Evolutionary conservation across 2,113 vertebrate genomes (phyloP), one percentile per base, ranked within the genome.

Genomic region (Nestor notabilis): DNA sequence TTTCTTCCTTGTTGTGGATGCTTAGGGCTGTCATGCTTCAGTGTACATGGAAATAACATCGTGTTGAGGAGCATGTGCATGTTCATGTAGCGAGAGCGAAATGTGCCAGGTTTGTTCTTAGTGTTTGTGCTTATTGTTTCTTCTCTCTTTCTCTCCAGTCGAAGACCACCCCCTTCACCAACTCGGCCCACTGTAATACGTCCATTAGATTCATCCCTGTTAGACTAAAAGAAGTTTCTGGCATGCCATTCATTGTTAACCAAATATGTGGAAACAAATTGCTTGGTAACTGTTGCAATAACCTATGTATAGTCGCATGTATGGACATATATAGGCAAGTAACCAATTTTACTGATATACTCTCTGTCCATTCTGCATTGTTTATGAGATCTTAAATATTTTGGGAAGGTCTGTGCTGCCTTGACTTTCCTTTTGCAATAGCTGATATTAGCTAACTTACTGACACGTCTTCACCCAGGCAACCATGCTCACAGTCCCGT

Each of bases 91-190:
- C 4, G 20, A n/a, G 23, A 56, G 66, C 27, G 4, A 47, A 46
- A 52, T 47, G 17, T 33, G 74, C 68, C 63, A 15, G 17, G 27
- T 72, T 72, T 17, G 12, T 85, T 78, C 83, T 83, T 46, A 43
- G 44, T 93, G 43, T 55, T 85, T 89, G 96, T 91, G 76, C 91
- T 96, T 85, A 96, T 17, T 95, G 84, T 95, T 88, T 95, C 84
- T 98, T 96, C 77, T 97, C 87, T 97, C 94, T 98, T 85, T 98
- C 94, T 98, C 97, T 98, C 95, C 97, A 98, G 98, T 98, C 98
- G 98, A 97, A 98, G 98, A 97, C 98, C 98, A 93, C 98, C 98
- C 97, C 98, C 98, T 95, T 98, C 98, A 97, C 98, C 98, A 97
- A 98, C 98, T 96, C 98, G 98, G 69, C 98, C 98, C 97, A 98